These are phyloP conservation scores for Platycnemis pennipes DNA, from an alignment of 2,888 invertebrate species.

Conservation along the genomic window DNA sequence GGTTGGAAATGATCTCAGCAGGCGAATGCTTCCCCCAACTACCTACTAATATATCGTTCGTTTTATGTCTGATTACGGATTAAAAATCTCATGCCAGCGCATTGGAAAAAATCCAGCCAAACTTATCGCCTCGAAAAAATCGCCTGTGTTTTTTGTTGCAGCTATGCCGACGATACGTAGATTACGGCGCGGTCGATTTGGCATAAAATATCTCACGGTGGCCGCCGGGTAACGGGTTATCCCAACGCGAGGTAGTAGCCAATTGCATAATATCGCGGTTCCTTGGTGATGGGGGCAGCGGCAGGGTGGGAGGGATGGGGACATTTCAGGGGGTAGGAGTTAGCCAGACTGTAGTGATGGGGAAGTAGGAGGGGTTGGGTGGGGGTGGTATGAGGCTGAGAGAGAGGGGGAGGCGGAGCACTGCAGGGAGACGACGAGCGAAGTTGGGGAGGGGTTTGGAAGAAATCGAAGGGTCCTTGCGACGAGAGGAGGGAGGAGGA, in stretches of 20 bases:
- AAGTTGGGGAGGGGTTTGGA: neutral
- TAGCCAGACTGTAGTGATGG: neutral
- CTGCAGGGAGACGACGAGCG: neutral
- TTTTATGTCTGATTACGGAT: too few relatives aligned
- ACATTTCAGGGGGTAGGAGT: neutral
- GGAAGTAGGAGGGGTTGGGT: neutral
- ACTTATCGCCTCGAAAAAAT: too few relatives aligned
- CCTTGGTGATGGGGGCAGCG: neutral
- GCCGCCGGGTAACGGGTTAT: neutral
- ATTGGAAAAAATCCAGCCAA: too few relatives aligned
- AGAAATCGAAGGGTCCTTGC: neutral
- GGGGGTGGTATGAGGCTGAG: neutral
- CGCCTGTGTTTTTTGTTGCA: too few relatives aligned
- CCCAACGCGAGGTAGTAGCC: neutral
- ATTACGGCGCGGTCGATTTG: too few relatives aligned
- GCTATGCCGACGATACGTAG: too few relatives aligned
- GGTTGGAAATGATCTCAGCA: too few relatives aligned
- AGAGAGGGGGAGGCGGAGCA: neutral
- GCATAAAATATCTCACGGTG: too few relatives aligned
- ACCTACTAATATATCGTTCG: too few relatives aligned
- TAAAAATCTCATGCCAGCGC: too few relatives aligned
- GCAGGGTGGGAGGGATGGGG: neutral
- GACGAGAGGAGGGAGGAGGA: neutral
- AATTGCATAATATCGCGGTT: neutral
- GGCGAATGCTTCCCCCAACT: too few relatives aligned